Base-by-base conservation (phyloP, 2,113 vertebrate genomes). In the Noctilio leporinus region DNA sequence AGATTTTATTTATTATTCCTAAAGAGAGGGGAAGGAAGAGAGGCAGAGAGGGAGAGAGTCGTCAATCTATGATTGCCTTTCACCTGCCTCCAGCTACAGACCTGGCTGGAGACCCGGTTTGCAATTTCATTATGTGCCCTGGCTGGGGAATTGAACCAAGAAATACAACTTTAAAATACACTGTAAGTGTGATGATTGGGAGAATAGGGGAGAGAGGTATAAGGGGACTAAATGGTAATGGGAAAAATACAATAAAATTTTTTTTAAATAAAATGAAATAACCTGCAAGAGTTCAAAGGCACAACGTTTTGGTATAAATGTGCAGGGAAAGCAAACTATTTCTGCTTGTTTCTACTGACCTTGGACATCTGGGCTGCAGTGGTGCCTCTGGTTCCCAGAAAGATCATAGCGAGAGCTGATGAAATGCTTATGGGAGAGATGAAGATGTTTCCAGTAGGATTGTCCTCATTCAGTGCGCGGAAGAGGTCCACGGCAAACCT, bases 361-460 rank as follows among this genome's bases (percentile, higher is more conserved):
- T 98, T 98, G 84, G 98, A 86, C 28, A 99, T 0, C 93, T 99
- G 97, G 3, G 89, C 33, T 0, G 94, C 97, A 3, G 98, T 98
- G 22, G 96, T 59, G n/a, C 98, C 97, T 94, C 16, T 97, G 83
- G 98, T 20, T 75, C 98, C 98, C 83, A 98, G 55, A 19, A 90
- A 33, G 47, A 98, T 45, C 98, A 99, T 98, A 51, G 98, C 98
- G 93, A 99, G 19, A 1, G 98, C 98, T 4, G 98, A 93, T 3
- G 98, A 98, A 30, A 99, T 30, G 78, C 98, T 98, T 49, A 97
- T 0, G 26, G 98, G 98, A 1, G 98, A 98, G 95, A 98, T 88
- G 95, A 99, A 98, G 73, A 99, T 7, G 35, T 99, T 99, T 57
- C 92, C 97, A 0, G 89, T 88, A 35, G 96, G 90, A n/a, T 93